Evolutionary conservation across 2,797 vertebrate genomes (phyloP).

Genomic region (Pseudochirops cupreus): DNA sequence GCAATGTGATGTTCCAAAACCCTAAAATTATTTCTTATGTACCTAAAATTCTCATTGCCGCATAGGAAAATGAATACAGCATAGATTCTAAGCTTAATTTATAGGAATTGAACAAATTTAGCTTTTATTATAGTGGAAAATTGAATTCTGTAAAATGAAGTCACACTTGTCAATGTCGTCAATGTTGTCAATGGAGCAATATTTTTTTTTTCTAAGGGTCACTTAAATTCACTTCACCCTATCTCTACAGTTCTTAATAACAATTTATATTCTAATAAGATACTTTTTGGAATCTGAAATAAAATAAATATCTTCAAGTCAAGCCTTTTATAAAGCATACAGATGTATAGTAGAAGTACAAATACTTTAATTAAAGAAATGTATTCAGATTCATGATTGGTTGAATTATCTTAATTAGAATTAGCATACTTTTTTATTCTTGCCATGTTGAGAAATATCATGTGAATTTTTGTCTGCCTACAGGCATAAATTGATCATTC

Average conservation of each 20-base stretch:
- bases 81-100: background rate
- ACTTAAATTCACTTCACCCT: background rate
- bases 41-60: rapidly evolving
- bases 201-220: background rate
- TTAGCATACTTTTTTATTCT: background rate
- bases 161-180: background rate
- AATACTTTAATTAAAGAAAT: background rate
- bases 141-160: background rate
- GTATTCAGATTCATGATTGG: background rate
- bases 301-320: background rate
- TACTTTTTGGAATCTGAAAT: background rate
- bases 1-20: rapidly evolving
- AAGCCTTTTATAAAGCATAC: background rate
- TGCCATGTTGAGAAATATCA: background rate
- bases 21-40: rapidly evolving
- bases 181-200: background rate
- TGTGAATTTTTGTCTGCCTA: background rate
- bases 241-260: background rate
- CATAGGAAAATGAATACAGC: rapidly evolving
- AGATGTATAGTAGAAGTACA: background rate
- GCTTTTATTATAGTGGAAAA: background rate
- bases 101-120: background rate
- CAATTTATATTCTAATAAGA: background rate
- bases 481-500: background rate
- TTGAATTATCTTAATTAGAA: background rate